These are phyloP conservation scores for Karalla daura DNA, from an alignment of 2,797 vertebrate species.

Conservation along the genomic window DNA sequence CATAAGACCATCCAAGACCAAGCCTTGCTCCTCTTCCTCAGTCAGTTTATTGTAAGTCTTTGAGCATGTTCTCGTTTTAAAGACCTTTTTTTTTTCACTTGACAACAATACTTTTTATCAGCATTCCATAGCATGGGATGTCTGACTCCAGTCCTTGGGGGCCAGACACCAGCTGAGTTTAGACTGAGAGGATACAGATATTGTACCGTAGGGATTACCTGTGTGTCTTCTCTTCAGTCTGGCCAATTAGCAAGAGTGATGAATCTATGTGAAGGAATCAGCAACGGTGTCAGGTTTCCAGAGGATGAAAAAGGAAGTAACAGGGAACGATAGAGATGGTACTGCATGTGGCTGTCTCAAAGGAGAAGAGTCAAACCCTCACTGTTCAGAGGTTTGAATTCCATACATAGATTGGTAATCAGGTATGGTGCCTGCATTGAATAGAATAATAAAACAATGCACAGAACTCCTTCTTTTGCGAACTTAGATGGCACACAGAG, in stretches of 20 bases:
- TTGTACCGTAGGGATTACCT: constrained; percentile 16
- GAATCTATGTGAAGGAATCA: constrained; percentile 18
- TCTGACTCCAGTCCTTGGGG: constrained; percentile 40
- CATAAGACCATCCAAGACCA: constrained; percentile 12
- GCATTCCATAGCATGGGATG: background rate
- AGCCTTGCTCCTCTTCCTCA: constrained; percentile 68
- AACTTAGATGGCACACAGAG: background rate
- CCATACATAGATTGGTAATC: constrained; percentile 10
- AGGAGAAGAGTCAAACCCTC: constrained; percentile 30
- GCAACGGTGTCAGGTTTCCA: constrained; percentile 19
- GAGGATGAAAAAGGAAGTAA: background rate
- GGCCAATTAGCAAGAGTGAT: constrained; percentile 38
- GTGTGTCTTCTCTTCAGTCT: constrained; percentile 33
- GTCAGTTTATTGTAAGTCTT: background rate
- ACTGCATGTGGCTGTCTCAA: constrained; percentile 12
- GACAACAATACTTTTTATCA: constrained; percentile 15
- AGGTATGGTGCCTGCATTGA: background rate
- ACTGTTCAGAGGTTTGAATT: constrained; percentile 24
- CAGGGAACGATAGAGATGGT: constrained; percentile 9
- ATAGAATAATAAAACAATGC: constrained; percentile 12
- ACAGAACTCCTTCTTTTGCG: background rate
- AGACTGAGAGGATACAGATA: constrained; percentile 28
- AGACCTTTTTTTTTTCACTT: constrained; percentile 9
- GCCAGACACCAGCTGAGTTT: constrained; percentile 18
- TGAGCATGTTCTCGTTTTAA: background rate